Conservation (phyloP, 2,797 vertebrate genomes). For the Bovichtus variegatus region DNA sequence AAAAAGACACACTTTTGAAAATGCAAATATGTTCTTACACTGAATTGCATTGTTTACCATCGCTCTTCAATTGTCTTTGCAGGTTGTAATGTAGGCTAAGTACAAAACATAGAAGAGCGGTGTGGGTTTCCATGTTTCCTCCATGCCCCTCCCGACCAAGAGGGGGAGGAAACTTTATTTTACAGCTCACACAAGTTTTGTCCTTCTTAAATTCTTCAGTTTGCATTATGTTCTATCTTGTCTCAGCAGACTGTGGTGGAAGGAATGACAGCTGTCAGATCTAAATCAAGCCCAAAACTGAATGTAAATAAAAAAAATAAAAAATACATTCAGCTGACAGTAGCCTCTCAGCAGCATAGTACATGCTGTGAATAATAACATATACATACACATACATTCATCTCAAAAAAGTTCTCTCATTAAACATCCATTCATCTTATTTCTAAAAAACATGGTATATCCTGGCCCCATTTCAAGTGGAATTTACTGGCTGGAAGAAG, state of each 20-base stretch:
- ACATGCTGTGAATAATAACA: background rate
- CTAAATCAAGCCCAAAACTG: slow-evolving; percentile 35
- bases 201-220: slow-evolving; percentile 53
- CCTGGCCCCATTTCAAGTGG: slow-evolving; percentile 4
- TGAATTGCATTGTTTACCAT: background rate
- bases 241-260: slow-evolving; percentile 33
- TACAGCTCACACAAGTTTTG: slow-evolving; percentile 21
- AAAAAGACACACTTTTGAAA: background rate
- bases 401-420: background rate
- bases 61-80: background rate
- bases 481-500: slow-evolving; percentile 18
- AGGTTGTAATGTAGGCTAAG: background rate
- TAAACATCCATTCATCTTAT: background rate
- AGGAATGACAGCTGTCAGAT: slow-evolving; percentile 52
- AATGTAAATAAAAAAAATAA: slow-evolving; percentile 18
- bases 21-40: background rate
- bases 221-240: slow-evolving; percentile 38
- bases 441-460: background rate
- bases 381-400: background rate
- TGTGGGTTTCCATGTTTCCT: background rate
- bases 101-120: background rate
- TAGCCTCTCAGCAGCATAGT: slow-evolving; percentile 2
- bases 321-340: slow-evolving; percentile 10
- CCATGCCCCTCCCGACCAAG: background rate
- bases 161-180: slow-evolving; percentile 30